These are phyloP conservation scores for Hycleus cichorii DNA, from an alignment of 1,140 invertebrate species.

Conservation along the genomic window DNA sequence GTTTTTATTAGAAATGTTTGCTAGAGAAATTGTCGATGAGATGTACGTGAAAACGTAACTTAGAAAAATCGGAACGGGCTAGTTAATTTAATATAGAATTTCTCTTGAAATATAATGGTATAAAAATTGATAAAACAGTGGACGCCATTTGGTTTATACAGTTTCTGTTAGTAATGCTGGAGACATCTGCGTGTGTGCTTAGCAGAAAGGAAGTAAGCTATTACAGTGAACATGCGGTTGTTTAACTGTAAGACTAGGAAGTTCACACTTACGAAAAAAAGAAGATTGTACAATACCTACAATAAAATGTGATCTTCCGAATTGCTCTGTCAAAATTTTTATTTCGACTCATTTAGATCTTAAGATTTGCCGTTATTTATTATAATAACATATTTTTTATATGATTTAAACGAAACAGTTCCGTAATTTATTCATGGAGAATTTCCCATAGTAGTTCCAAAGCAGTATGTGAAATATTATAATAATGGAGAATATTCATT, in stretches of 20 bases:
- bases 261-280: constrained; percentile 20
- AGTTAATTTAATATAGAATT: constrained; percentile 5
- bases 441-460: too few species aligned
- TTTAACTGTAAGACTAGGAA: constrained; percentile 26
- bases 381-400: too few species aligned
- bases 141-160: constrained; percentile 26
- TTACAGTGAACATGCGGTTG: constrained; percentile 32
- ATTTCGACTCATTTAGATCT: too few species aligned
- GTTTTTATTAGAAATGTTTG: too few species aligned
- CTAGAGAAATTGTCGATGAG: too few species aligned
- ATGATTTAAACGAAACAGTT: too few species aligned
- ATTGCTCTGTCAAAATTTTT: neutral
- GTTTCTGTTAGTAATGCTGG: constrained; percentile 21
- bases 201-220: constrained; percentile 31
- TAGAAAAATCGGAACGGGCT: too few species aligned
- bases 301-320: constrained; percentile 19
- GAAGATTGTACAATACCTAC: constrained; percentile 6
- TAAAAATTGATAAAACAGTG: constrained; percentile 25
- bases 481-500: too few species aligned
- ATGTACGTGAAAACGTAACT: too few species aligned
- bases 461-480: too few species aligned
- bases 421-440: too few species aligned
- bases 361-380: too few species aligned
- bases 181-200: constrained; percentile 33
- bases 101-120: constrained; percentile 12